These are phyloP conservation scores for Eleutherodactylus coqui DNA, from an alignment of 2,797 vertebrate genomes.

Conservation along the genomic window DNA sequence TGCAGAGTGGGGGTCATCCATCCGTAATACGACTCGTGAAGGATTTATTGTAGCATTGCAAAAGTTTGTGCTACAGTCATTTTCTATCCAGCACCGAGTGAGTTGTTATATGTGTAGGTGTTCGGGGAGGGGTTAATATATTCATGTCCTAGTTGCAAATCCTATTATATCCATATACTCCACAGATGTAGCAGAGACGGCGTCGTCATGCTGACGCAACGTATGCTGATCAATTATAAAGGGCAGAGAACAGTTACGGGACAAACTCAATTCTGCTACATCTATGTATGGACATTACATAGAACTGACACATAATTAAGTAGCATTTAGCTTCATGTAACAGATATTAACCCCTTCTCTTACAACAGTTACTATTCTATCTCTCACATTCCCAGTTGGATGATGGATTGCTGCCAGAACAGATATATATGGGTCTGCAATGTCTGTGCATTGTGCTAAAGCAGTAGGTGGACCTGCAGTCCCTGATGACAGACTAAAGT, in stretches of 20 bases:
- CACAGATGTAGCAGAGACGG: neutral
- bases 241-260: neutral
- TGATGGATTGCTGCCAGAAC: neutral
- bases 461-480: neutral
- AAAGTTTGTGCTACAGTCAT: too few species aligned
- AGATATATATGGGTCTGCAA: neutral
- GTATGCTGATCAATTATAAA: neutral
- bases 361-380: neutral
- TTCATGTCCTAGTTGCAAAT: neutral
- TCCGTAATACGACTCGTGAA: too few species aligned
- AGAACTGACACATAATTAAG: neutral
- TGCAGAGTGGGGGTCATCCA: too few species aligned
- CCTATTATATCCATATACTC: neutral
- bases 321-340: neutral
- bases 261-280: neutral
- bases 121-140: too few species aligned
- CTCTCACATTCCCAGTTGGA: neutral
- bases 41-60: too few species aligned
- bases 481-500: neutral
- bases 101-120: too few species aligned
- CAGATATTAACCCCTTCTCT: neutral
- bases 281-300: neutral
- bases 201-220: neutral
- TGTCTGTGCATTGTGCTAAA: neutral
- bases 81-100: too few species aligned